Evolutionary conservation across 2,797 vertebrate species (phyloP).

Genomic region (Halcyon chelicuti): DNA sequence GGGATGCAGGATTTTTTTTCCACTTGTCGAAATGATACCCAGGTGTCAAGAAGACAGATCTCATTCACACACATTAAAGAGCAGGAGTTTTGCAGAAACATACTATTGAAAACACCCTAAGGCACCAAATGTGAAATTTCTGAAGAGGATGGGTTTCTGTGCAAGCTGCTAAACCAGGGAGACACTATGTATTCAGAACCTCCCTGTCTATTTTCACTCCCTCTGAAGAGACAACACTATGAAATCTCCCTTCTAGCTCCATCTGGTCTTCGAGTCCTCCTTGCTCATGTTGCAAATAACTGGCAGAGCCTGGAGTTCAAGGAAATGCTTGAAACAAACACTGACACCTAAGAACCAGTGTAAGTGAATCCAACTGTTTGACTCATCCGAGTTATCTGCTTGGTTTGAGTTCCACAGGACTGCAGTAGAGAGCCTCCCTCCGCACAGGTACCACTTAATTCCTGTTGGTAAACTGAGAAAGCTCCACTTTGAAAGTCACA

Average conservation of each 20-base stretch:
- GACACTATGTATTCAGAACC: not conserved
- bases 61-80: not conserved
- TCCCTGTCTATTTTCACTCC: not conserved
- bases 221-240: not conserved
- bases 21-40: not conserved
- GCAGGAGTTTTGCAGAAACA: not conserved
- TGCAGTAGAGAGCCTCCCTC: not conserved
- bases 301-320: not conserved
- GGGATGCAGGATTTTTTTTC: not conserved
- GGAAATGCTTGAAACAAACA: not conserved
- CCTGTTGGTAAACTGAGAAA: not conserved
- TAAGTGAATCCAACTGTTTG: not conserved
- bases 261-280: not conserved
- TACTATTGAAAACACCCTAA: not conserved
- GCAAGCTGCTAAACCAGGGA: not conserved
- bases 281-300: not conserved
- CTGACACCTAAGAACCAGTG: accelerated
- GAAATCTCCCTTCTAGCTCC: not conserved
- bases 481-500: not conserved
- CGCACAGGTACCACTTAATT: not conserved
- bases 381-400: not conserved
- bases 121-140: not conserved
- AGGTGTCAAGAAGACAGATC: not conserved
- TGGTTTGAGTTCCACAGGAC: not conserved
- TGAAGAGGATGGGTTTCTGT: not conserved